Conservation (phyloP, 1,140 invertebrate species). For the Triops longicaudatus region DNA sequence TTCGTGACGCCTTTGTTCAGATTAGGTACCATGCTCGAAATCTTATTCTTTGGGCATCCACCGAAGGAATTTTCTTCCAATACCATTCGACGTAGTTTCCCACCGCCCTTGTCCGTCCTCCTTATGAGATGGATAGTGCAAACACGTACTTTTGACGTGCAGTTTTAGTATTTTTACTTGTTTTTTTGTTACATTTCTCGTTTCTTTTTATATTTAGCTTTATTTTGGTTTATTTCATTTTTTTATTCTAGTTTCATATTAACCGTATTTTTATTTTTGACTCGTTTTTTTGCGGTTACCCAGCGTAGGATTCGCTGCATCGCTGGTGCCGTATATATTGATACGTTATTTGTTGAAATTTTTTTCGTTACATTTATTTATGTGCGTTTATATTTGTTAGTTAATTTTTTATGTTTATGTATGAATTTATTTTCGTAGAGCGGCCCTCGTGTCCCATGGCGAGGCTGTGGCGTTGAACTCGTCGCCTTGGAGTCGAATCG, state of each 20-base stretch:
- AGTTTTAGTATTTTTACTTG: background rate
- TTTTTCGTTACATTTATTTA: too few relatives aligned
- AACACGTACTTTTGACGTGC: background rate
- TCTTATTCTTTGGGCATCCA: too few relatives aligned
- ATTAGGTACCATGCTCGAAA: constrained; percentile 47
- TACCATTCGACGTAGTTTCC: background rate
- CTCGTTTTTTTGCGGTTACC: too few relatives aligned
- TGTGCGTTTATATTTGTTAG: too few relatives aligned
- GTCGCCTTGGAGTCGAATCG: background rate
- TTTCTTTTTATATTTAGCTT: too few relatives aligned
- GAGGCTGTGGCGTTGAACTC: background rate
- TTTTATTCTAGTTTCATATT: too few relatives aligned
- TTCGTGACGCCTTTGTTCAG: constrained; percentile 78
- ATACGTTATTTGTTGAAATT: too few relatives aligned
- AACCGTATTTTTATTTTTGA: too few relatives aligned
- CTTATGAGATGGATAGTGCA: background rate
- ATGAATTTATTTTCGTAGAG: background rate
- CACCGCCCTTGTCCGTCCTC: background rate
- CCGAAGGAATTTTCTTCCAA: background rate
- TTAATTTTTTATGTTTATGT: background rate
- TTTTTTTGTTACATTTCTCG: too few relatives aligned
- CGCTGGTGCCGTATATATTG: too few relatives aligned
- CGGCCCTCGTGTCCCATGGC: background rate
- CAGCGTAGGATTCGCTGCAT: too few relatives aligned
- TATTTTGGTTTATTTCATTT: too few relatives aligned